phyloP scores from a whole-genome alignment of 2,888 invertebrate species.

The Volucella bombylans region DNA sequence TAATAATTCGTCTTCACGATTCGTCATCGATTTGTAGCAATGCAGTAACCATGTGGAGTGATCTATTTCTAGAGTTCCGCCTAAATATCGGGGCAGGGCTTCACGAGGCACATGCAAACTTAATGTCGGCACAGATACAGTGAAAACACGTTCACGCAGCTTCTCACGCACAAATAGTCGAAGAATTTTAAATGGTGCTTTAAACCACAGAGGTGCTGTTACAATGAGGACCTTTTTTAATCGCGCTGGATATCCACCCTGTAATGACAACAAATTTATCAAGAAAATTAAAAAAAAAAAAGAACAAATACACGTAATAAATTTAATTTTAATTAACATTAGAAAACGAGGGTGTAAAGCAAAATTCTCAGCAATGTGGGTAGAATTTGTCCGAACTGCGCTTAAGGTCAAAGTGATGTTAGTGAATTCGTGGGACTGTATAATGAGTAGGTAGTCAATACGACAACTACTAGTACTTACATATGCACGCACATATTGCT shows the following conservation, averaged over 20 bases:
- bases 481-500: not conserved
- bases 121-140: conserved; percentile 95
- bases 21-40: conserved; percentile 92
- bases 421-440: not conserved
- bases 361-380: not conserved
- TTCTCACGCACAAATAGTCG: conserved; percentile 97
- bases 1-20: conserved; percentile 85
- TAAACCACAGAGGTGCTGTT: conserved; percentile 98
- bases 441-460: not conserved
- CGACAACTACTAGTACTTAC: not conserved
- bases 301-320: conserved; percentile 15
- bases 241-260: conserved; percentile 98
- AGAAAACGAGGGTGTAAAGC: not conserved
- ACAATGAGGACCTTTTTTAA: conserved; percentile 98
- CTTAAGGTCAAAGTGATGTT: conserved; percentile 1
- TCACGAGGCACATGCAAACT: conserved; percentile 94
- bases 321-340: not conserved
- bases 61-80: conserved; percentile 92
- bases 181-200: conserved; percentile 97
- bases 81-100: conserved; percentile 93
- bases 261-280: conserved; percentile 75
- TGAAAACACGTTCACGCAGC: conserved; percentile 96
- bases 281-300: conserved; percentile 75
- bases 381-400: not conserved
- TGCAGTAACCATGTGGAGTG: conserved; percentile 93